These are phyloP conservation scores for Lagorchestes hirsutus DNA, from an alignment of 2,797 vertebrate species.

Conservation along the genomic window DNA sequence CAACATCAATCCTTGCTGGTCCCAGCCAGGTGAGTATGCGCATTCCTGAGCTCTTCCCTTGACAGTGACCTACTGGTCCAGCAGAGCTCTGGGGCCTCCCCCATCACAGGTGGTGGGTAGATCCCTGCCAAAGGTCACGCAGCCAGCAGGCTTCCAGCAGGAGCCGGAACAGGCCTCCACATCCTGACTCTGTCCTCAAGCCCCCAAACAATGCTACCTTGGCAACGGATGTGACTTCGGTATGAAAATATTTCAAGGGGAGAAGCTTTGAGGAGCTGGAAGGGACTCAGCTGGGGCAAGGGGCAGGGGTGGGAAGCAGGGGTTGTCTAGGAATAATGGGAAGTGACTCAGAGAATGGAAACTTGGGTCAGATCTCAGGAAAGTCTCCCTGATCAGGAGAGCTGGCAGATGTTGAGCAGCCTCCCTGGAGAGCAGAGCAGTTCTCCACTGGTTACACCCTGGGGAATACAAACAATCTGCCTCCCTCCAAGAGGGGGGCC, in stretches of 20 bases:
- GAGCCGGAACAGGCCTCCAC: not conserved
- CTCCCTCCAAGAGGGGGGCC: no score
- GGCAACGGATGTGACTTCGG: not conserved
- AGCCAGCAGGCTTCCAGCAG: not conserved
- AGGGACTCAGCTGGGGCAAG: not conserved
- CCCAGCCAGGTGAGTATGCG: not conserved
- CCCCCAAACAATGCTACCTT: constrained; percentile 2
- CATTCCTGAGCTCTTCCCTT: not conserved
- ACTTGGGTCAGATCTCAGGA: constrained; percentile 1
- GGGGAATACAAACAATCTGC: not conserved
- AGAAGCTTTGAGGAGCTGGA: not conserved
- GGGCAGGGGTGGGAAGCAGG: not conserved
- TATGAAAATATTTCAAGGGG: not conserved
- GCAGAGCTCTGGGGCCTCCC: not conserved
- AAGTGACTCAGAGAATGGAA: not conserved
- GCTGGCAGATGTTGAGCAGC: not conserved
- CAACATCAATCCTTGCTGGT: not conserved
- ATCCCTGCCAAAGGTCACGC: not conserved
- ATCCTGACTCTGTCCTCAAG: not conserved
- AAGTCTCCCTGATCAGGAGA: not conserved
- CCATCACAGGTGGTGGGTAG: not conserved
- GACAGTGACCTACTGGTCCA: not conserved
- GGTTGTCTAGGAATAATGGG: constrained; percentile 1
- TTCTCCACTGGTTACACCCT: not conserved
- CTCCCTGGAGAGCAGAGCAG: not conserved